phyloP scores from a whole-genome alignment of 2,113 vertebrate genomes.

The Sphyrna mokarran region DNA sequence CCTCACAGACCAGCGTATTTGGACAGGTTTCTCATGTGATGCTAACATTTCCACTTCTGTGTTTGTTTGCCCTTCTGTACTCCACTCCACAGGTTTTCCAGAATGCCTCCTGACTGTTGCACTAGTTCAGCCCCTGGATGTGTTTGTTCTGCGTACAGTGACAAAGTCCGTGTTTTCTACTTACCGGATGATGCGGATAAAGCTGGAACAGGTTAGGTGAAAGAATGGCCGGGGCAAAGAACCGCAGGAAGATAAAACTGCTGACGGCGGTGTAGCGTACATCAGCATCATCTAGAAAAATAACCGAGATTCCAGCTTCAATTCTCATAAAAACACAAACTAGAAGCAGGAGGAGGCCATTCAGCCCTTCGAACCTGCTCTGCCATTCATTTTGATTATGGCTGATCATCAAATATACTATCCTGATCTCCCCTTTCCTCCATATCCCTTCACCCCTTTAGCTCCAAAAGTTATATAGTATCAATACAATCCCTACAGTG shows the following conservation, averaged over 20 bases:
- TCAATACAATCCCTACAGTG: no score
- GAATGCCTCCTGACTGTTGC: background rate
- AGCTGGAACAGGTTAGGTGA: slow-evolving; percentile 95
- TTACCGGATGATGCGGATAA: slow-evolving; percentile 87
- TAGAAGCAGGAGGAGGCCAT: no score
- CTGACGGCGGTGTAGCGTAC: slow-evolving; percentile 94
- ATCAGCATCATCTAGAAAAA: slow-evolving; percentile 73
- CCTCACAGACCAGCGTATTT: no score
- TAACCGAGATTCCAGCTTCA: background rate
- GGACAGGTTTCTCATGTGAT: no score
- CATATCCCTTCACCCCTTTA: no score
- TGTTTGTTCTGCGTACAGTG: background rate
- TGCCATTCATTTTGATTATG: no score
- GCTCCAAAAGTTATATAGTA: no score
- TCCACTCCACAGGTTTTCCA: background rate
- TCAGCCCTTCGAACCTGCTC: no score
- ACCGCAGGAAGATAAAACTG: slow-evolving; percentile 95
- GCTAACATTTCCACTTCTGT: background rate
- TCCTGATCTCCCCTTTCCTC: no score
- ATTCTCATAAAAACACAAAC: no score
- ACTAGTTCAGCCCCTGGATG: background rate
- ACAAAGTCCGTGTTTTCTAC: slow-evolving; percentile 42
- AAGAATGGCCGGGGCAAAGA: slow-evolving; percentile 94
- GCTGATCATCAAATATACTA: no score
- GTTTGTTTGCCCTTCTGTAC: slow-evolving; percentile 2